Percentiles rank a stretch among this genome's conserved stretches.
Evolutionary conservation across 1,140 invertebrate species (phyloP).

Genomic region (Drosophila lacteicornis): DNA sequence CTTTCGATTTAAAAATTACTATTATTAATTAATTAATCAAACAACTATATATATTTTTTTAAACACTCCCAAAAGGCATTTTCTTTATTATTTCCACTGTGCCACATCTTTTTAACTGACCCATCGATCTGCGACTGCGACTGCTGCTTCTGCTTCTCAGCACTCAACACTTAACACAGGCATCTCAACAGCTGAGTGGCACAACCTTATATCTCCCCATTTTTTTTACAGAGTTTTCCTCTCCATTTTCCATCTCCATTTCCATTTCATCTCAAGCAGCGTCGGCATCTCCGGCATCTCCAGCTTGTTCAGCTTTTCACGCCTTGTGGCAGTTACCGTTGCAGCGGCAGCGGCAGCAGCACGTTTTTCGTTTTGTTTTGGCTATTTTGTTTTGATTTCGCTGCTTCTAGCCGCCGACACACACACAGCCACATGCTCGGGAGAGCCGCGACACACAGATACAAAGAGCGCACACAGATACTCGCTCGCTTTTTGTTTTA

Average conservation of each 20-base stretch:
- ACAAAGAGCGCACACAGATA: conserved; percentile 48
- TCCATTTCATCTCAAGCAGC: conserved; percentile 13
- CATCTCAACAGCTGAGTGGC: conserved; percentile 57
- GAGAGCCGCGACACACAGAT: conserved; percentile 17
- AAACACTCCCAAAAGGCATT: not conserved
- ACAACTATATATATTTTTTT: not conserved
- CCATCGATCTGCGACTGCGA: conserved; percentile 47
- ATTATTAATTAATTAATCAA: no score
- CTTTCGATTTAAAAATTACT: not conserved
- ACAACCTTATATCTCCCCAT: conserved; percentile 12
- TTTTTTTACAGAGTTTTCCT: not conserved
- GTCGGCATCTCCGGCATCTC: conserved; percentile 36
- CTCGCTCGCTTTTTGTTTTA: conserved; percentile 74
- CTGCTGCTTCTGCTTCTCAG: conserved; percentile 16
- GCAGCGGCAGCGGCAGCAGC: conserved; percentile 29
- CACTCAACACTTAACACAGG: conserved; percentile 49
- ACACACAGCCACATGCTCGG: not conserved
- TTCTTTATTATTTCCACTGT: conserved; percentile 28
- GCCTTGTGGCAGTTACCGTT: conserved; percentile 58
- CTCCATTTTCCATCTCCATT: not conserved
- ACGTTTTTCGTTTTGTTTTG: conserved; percentile 80
- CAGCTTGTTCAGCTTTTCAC: conserved; percentile 41
- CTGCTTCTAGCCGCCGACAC: conserved; percentile 55
- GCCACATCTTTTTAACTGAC: conserved; percentile 17
- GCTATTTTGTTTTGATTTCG: conserved; percentile 74